Conservation (phyloP, 2,888 invertebrate genomes). For the Sphaerophoria rueppellii region DNA sequence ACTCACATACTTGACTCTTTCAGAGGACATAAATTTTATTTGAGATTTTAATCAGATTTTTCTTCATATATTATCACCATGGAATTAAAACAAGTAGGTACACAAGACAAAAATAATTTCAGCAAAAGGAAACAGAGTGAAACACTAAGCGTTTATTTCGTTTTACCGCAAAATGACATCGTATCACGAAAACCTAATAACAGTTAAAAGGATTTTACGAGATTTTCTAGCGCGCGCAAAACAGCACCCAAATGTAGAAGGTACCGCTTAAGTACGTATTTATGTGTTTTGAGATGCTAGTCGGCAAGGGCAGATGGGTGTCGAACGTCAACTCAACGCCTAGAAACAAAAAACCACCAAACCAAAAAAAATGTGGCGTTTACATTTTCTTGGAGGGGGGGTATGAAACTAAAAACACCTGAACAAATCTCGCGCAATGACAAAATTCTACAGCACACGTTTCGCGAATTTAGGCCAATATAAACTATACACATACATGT, state of each 20-base stretch:
- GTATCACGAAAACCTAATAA: constrained; percentile 56
- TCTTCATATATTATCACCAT: constrained; percentile 25
- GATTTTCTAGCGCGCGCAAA: constrained; percentile 55
- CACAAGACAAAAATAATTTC: neutral
- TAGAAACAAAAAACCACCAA: neutral
- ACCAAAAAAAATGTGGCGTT: constrained; percentile 2
- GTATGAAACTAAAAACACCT: constrained; percentile 25
- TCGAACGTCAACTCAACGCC: neutral
- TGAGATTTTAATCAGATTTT: constrained; percentile 27
- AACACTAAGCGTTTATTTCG: constrained; percentile 28
- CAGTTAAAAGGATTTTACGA: constrained; percentile 61
- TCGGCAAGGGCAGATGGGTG: neutral
- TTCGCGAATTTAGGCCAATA: constrained; percentile 40
- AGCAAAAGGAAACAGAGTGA: constrained; percentile 1
- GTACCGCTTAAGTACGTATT: neutral
- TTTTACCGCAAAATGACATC: constrained; percentile 29
- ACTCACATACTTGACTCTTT: neutral
- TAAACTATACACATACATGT: neutral
- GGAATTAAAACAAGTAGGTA: neutral
- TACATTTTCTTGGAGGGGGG: too few relatives aligned
- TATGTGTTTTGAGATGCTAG: neutral
- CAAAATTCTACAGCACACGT: constrained; percentile 45
- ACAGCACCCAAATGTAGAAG: constrained; percentile 1
- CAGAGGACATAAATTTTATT: neutral
- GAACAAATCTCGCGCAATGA: constrained; percentile 39